A percentile compares a stretch with the other conserved stretches of the same genome.
phyloP scores from a whole-genome alignment of 2,113 vertebrate species.

The Oceanodroma tethys region DNA sequence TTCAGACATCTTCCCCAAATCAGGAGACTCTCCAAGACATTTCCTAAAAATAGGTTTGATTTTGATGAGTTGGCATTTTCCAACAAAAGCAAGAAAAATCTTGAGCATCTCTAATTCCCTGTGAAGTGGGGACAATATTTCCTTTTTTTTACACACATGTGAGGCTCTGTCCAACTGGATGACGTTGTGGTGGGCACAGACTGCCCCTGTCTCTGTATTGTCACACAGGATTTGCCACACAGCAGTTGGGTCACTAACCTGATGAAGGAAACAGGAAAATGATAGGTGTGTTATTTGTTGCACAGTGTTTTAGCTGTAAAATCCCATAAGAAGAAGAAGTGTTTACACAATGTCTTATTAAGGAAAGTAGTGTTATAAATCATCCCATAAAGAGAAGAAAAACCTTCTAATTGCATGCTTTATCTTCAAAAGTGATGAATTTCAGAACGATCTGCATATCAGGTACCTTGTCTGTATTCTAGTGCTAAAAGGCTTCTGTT shows the following conservation, averaged over 20 bases:
- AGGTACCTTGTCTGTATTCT: constrained; percentile 9
- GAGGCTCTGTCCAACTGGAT: background rate
- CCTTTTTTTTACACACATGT: fast-evolving
- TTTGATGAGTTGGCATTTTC: background rate
- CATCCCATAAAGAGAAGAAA: constrained; percentile 20
- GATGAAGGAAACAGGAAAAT: background rate
- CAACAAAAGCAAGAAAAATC: background rate
- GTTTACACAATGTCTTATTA: background rate
- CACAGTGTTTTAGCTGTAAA: background rate
- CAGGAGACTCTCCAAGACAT: fast-evolving
- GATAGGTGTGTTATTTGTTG: background rate
- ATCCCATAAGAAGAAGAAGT: background rate
- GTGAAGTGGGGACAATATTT: background rate
- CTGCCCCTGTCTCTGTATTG: background rate
- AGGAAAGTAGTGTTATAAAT: constrained; percentile 21
- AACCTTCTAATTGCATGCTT: constrained; percentile 37
- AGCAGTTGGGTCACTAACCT: background rate
- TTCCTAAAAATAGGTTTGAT: background rate
- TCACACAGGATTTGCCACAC: background rate
- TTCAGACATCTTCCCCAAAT: background rate
- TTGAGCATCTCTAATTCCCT: background rate
- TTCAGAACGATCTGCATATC: constrained; percentile 31
- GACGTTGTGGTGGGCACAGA: background rate
- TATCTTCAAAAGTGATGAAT: constrained; percentile 48
- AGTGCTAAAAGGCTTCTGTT: constrained; percentile 43